Evolutionary conservation across 1,140 invertebrate species (phyloP).

Genomic region (Anastrepha ludens): DNA sequence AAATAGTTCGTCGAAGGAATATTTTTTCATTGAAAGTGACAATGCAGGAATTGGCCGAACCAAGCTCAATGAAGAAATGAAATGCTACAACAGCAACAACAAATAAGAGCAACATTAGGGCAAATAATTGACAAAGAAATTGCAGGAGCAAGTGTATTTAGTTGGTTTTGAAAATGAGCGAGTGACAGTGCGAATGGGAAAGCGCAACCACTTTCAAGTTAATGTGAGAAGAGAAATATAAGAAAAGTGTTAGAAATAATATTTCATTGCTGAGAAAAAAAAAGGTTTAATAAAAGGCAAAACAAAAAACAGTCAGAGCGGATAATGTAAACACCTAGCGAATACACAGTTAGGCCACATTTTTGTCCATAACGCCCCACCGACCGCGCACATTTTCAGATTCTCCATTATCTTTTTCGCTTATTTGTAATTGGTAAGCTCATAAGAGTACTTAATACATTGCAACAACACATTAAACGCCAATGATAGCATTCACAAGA

Average conservation of each 20-base stretch:
- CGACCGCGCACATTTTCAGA: not conserved
- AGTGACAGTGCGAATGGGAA: not conserved
- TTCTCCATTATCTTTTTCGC: not conserved
- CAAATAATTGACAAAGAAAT: constrained; percentile 1
- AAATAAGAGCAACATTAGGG: too few species aligned
- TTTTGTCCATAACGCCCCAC: not conserved
- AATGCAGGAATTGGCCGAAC: too few species aligned
- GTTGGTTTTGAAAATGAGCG: not conserved
- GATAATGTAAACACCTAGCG: too few species aligned
- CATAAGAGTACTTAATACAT: not conserved
- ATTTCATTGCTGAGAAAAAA: too few species aligned
- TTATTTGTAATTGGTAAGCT: not conserved
- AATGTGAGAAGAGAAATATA: not conserved
- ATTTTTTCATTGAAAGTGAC: too few species aligned
- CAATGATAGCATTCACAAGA: not conserved
- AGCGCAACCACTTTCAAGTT: not conserved
- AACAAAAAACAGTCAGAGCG: too few species aligned
- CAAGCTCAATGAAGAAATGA: too few species aligned
- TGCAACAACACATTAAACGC: not conserved
- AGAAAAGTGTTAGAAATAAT: too few species aligned
- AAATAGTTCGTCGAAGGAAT: too few species aligned
- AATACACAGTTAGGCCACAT: too few species aligned
- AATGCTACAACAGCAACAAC: too few species aligned
- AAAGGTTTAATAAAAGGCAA: too few species aligned
- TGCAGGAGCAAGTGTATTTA: not conserved